Evolutionary conservation across 2,113 vertebrate species (phyloP).

Genomic region (Albula glossodonta): DNA sequence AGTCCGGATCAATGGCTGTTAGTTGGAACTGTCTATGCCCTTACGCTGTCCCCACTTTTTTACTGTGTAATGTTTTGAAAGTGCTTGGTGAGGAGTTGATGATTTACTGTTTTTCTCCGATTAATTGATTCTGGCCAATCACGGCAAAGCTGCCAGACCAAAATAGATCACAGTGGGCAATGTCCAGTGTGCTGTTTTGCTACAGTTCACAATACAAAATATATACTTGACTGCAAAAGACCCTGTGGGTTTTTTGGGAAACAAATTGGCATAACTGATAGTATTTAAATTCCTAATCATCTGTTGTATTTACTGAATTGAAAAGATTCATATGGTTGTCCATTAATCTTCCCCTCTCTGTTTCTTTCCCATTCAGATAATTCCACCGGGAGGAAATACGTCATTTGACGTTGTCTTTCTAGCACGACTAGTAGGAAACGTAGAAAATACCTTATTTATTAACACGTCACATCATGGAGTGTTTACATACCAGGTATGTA

Average conservation of each 20-base stretch:
- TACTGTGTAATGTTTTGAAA: neutral
- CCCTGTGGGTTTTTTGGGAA: neutral
- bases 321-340: neutral
- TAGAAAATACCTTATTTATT: slow-evolving; percentile 99
- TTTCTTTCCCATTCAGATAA: slow-evolving; percentile 75
- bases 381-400: slow-evolving; percentile 96
- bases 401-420: slow-evolving; percentile 99
- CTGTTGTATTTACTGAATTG: neutral
- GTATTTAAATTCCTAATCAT: neutral
- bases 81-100: neutral
- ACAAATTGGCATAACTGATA: neutral
- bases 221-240: neutral
- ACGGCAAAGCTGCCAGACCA: neutral
- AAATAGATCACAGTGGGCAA: neutral
- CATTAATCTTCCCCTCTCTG: slow-evolving; percentile 45
- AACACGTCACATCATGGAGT: slow-evolving; percentile 98
- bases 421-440: slow-evolving; percentile 94
- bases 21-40: neutral
- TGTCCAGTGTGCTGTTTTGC: neutral
- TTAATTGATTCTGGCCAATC: neutral
- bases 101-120: neutral
- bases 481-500: slow-evolving; percentile 97
- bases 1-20: neutral
- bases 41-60: neutral
- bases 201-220: neutral